Evolutionary conservation across 2,113 vertebrate genomes (phyloP), one percentile per base, ranked within the genome.

Genomic region (Misgurnus mizolepis): DNA sequence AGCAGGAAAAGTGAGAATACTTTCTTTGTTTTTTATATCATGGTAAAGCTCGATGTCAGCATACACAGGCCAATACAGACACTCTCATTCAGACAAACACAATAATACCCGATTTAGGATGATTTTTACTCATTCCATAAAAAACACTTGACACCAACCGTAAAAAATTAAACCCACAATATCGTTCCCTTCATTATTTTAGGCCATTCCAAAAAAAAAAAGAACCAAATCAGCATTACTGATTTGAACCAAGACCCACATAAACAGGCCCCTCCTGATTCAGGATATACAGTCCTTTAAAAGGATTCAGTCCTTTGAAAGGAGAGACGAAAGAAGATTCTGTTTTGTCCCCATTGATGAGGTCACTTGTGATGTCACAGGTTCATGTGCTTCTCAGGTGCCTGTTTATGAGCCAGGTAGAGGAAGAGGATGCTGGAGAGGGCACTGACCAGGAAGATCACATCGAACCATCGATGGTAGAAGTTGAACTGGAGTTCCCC

Each of bases 401-500:
- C 94, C 90, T 99, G 98, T 86, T 99, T 99, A 90, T 98, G 97
- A 9, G 97, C 97, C 50, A 99, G 90, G 82, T 99, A 99, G 56
- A 99, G 96, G 85, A 99, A 99, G 12, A 98, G 93, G 82, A 99
- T 99, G 90, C 97, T 99, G 91, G 98, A 99, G 6, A 99, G 92
- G 0, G 98, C 98, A 9, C 97, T 99, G 89, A 99, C 96, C 80
- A 99, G 91, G 90, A 99, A 99, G 91, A 99, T 99, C 50, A 99
- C 98, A 55, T 99, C 98, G 77, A 99, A 99, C 98, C 98, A 99
- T 0, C 97, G 96, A 88, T 99, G 98, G 67, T 99, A 99, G 85
- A 99, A 99, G 89, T 96, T 99, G 88, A 99, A 99, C 89, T 99
- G 98, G 62, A 99, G 94, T 72, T 99, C 98, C 41, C 98, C 97